phyloP scores from a whole-genome alignment of 2,113 vertebrate genomes.

The Epinephelus fuscoguttatus region DNA sequence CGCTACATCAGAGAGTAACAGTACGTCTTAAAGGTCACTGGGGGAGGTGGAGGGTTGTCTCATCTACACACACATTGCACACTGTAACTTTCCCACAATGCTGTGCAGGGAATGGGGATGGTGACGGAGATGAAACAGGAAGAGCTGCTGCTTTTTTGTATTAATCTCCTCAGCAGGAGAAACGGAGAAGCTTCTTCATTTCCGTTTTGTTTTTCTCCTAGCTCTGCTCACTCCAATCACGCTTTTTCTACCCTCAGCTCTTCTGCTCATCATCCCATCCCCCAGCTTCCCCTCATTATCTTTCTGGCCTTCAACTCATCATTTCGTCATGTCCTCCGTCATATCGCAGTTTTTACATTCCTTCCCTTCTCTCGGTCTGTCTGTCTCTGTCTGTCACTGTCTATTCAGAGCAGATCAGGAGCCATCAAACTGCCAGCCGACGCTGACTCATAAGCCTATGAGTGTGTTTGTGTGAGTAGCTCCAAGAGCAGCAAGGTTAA shows the following conservation, averaged over 20 bases:
- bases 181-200: conserved; percentile 26
- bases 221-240: neutral
- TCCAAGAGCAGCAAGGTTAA: conserved; percentile 30
- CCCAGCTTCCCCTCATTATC: conserved; percentile 37
- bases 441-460: conserved; percentile 38
- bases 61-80: neutral
- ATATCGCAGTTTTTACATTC: conserved; percentile 22
- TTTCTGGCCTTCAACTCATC: conserved; percentile 21
- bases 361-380: neutral
- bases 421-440: conserved; percentile 26
- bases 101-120: neutral
- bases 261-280: conserved; percentile 16
- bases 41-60: neutral
- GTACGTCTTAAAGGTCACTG: conserved; percentile 44
- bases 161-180: conserved; percentile 28
- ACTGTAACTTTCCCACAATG: conserved; percentile 36
- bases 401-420: conserved; percentile 51
- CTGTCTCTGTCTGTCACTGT: conserved; percentile 40
- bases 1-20: neutral
- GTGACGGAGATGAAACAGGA: neutral
- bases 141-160: neutral
- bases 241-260: neutral
- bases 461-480: conserved; percentile 24
- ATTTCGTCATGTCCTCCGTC: conserved; percentile 34
- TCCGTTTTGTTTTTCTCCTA: neutral